A percentile compares a stretch with the other conserved stretches of the same genome.
Evolutionary conservation across 1,140 invertebrate genomes (phyloP).

Genomic region (Dreissena polymorpha): DNA sequence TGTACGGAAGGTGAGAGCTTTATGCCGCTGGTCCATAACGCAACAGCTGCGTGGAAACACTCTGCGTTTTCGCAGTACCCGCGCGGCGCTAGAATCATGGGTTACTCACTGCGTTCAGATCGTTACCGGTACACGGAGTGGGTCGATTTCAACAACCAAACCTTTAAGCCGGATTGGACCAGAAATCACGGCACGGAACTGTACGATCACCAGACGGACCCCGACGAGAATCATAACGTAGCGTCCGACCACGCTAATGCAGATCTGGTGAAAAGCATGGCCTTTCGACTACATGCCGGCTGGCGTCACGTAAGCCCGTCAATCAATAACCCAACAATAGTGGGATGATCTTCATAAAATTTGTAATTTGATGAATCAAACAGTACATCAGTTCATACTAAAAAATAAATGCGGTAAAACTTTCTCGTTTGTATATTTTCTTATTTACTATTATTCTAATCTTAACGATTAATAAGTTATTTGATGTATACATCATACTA

Average conservation of each 20-base stretch:
- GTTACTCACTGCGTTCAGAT: conserved; percentile 85
- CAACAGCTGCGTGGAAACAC: conserved; percentile 64
- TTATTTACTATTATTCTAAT: too few relatives aligned
- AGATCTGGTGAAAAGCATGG: too few relatives aligned
- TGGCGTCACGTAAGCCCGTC: too few relatives aligned
- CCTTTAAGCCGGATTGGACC: conserved; percentile 83
- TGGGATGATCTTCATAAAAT: too few relatives aligned
- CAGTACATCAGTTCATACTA: too few relatives aligned
- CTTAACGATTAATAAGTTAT: too few relatives aligned
- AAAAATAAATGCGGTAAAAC: too few relatives aligned
- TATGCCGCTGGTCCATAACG: conserved; percentile 68
- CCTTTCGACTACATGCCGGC: too few relatives aligned
- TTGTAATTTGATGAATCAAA: too few relatives aligned
- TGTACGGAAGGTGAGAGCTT: conserved; percentile 90
- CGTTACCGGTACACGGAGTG: conserved; percentile 89
- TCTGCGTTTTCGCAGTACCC: conserved; percentile 90
- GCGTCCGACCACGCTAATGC: conserved; percentile 66
- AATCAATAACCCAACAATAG: too few relatives aligned
- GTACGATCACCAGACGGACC: conserved; percentile 83
- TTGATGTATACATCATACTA: too few relatives aligned
- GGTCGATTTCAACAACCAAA: conserved; percentile 79
- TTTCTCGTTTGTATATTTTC: too few relatives aligned
- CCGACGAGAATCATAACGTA: conserved; percentile 86
- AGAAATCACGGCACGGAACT: conserved; percentile 82
- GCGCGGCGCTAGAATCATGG: conserved; percentile 91